These are phyloP conservation scores for Bagarius yarrelli DNA, from an alignment of 2,113 vertebrate genomes.

Conservation along the genomic window DNA sequence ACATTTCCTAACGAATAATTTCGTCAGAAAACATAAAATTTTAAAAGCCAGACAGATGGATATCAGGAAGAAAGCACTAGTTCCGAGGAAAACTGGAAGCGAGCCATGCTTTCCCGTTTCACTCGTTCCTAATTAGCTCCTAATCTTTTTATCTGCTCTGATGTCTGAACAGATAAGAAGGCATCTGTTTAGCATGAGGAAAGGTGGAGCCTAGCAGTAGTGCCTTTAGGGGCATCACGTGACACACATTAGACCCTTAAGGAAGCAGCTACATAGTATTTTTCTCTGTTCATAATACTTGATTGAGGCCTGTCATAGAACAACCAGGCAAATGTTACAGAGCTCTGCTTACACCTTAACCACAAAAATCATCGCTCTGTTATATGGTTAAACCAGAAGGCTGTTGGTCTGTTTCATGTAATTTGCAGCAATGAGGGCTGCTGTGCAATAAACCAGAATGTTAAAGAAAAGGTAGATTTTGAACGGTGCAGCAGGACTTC, in stretches of 20 bases:
- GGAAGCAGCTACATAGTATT: conserved; percentile 20
- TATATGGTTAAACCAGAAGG: not conserved
- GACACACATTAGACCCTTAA: conserved; percentile 38
- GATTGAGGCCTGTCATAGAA: conserved; percentile 35
- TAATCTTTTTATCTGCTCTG: conserved; percentile 35
- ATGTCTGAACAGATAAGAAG: conserved; percentile 41
- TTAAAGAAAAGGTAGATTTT: conserved; percentile 46
- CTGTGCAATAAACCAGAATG: conserved; percentile 50
- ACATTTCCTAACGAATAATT: too few relatives aligned
- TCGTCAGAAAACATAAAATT: too few relatives aligned
- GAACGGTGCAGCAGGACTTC: conserved; percentile 21
- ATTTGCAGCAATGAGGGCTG: conserved; percentile 55
- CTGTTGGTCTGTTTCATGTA: conserved; percentile 47
- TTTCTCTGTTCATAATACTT: conserved; percentile 48
- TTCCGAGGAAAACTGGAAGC: not conserved
- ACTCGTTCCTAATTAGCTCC: conserved; percentile 45
- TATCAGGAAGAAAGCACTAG: not conserved
- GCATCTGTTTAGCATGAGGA: conserved; percentile 19
- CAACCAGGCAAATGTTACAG: conserved; percentile 34
- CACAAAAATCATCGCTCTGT: not conserved
- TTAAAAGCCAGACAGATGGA: conserved; percentile 7
- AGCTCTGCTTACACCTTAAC: conserved; percentile 4
- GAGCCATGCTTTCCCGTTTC: conserved; percentile 9
- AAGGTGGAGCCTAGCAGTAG: not conserved
- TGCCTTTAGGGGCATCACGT: not conserved